Evolutionary conservation across 1,140 invertebrate genomes (phyloP).

Genomic region (Centruroides vittatus): DNA sequence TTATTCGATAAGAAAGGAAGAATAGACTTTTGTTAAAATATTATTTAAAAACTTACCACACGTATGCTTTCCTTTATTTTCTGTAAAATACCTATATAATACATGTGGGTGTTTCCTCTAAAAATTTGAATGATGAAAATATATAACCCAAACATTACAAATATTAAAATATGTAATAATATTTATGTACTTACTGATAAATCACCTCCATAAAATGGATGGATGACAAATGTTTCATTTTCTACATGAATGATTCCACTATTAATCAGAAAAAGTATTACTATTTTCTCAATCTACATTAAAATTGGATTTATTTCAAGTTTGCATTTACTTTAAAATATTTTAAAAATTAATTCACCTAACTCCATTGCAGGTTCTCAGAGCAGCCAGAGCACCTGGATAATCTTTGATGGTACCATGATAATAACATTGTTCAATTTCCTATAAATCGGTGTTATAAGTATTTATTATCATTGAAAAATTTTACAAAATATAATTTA

Average conservation of each 20-base stretch:
- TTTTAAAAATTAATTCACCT: constrained; percentile 21
- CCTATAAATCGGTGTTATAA: constrained; percentile 33
- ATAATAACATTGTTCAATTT: constrained; percentile 92
- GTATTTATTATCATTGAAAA: no score
- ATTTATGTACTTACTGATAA: constrained; percentile 62
- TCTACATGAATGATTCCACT: constrained; percentile 93
- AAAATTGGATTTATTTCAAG: neutral
- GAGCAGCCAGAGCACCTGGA: constrained; percentile 86
- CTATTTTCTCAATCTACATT: neutral
- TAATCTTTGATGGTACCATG: constrained; percentile 85
- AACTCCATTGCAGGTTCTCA: constrained; percentile 93
- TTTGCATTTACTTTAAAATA: no score
- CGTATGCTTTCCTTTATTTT: constrained; percentile 68
- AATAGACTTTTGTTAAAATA: no score
- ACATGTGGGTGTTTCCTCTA: constrained; percentile 92
- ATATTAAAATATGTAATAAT: neutral
- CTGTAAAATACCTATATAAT: constrained; percentile 64
- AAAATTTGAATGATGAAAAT: constrained; percentile 17
- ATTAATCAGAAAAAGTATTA: constrained; percentile 11
- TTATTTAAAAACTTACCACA: constrained; percentile 37
- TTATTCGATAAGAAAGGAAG: constrained; percentile 8
- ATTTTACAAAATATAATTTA: no score
- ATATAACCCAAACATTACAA: neutral
- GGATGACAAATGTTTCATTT: constrained; percentile 93
- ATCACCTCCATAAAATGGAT: constrained; percentile 87